Base-by-base conservation (phyloP, 2,888 invertebrate species). In the Andrena hattorfiana region DNA sequence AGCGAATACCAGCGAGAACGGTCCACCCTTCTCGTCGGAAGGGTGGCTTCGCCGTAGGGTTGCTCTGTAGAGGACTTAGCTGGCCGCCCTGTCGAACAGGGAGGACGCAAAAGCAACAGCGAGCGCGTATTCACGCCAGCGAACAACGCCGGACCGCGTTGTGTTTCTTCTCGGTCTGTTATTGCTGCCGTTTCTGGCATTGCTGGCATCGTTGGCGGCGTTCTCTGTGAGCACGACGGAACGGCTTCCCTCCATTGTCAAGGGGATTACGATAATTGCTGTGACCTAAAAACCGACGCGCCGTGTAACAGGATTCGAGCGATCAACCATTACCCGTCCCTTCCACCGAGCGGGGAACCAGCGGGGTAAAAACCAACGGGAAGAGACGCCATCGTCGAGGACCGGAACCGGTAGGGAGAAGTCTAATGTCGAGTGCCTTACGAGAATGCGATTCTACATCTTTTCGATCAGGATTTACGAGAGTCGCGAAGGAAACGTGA, bases 201-300 rank as follows among this genome's bases (percentile, higher is more conserved):
- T n/a, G 59, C 64, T 51, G 42, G 26, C 16, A 42, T 26, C n/a
- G 20, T 48, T 67, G 48, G 75, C 49, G 23, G 56, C 56, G 56
- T 3, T 56, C 56, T 13, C 23, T 10, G 20, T 13, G 68, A 30
- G 48, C 48, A 67, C 64, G 56, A 70, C 51, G 63, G 67, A 74
- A 81, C 62, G 71, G 69, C 64, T 75, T 79, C 56, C 59, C 70
- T 51, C 72, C 78, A 85, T 86, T 83, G 88, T 85, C 76, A 79
- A 77, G 59, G 77, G 70, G 80, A 85, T 86, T 85, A 86, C 77
- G 87, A 90, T 92, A 90, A 92, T 92, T 91, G 89, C 89, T 85
- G 42, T 88, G 90, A 90, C 90, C 91, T 88, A 87, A 83, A 90
- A 91, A 90, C 83, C 86, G 79, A 73, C 71, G 82, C 81, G 77